These are phyloP conservation scores for Craterocephalus amniculus DNA, from an alignment of 2,797 vertebrate genomes.

Conservation along the genomic window DNA sequence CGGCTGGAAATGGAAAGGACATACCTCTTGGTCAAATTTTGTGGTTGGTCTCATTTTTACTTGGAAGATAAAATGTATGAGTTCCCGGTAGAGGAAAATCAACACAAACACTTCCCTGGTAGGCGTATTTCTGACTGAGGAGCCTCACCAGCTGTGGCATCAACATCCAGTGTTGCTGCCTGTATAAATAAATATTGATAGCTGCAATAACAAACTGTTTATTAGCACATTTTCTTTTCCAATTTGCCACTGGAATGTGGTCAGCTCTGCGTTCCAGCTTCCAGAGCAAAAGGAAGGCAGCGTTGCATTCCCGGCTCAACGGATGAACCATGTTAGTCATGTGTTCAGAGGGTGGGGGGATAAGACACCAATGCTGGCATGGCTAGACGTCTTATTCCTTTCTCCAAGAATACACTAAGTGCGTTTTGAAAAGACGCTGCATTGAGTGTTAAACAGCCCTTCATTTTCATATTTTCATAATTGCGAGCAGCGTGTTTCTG, in stretches of 20 bases:
- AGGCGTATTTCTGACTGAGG: not conserved
- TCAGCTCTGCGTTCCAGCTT: not conserved
- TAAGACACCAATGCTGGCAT: constrained; percentile 11
- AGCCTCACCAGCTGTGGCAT: not conserved
- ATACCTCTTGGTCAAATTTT: constrained; percentile 15
- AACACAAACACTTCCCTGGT: not conserved
- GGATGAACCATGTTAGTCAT: constrained; percentile 7
- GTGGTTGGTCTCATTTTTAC: not conserved
- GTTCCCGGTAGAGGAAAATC: not conserved
- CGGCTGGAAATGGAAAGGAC: constrained; percentile 17
- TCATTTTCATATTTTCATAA: constrained; percentile 25
- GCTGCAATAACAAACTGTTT: not conserved
- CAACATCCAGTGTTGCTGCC: not conserved
- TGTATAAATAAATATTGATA: not conserved
- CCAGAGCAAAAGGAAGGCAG: not conserved
- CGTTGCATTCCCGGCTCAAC: constrained; percentile 19
- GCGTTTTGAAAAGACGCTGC: constrained; percentile 24
- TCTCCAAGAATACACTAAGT: not conserved
- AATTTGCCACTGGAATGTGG: not conserved
- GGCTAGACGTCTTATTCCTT: constrained; percentile 15
- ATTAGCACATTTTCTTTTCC: not conserved
- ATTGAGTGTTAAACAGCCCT: constrained; percentile 13
- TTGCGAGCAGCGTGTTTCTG: not conserved
- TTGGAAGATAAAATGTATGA: not conserved
- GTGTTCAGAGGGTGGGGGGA: constrained; percentile 16